Base-by-base conservation (phyloP, 2,888 invertebrate genomes). In the Tiliacea citrago region DNA sequence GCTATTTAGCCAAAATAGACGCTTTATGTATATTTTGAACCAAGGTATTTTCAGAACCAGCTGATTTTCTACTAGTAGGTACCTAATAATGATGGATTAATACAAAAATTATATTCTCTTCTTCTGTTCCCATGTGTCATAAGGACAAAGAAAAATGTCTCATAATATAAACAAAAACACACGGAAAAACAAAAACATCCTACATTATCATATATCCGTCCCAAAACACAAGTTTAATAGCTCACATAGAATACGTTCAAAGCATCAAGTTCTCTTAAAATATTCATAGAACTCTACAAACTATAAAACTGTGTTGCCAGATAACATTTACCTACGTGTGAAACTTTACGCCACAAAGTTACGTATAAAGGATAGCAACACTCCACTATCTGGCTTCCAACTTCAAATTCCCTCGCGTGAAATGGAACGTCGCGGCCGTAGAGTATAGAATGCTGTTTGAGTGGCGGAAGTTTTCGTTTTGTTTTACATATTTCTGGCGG, bases 301-400 rank as follows among this genome's bases (percentile, higher is more conserved):
- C 62, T 76, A 77, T 72, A 84, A 82, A 82, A 82, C 82, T 72
- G 60, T 68, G 65, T 58, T 67, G 57, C 65, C 55, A 75, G 82
- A 82, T 84, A 82, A 73, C 77, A 84, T 82, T 72, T 73, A 82
- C 53, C 57, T n/a, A 49, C 53, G 78, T 61, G 85, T 58, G 82
- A 85, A 83, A 83, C 78, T 74, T 51, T 73, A 62, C 58, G 49
- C 83, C 24, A 29, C 63, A 74, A 84, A 88, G 79, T 86, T 83
- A 74, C 68, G 68, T 86, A 84, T 77, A 88, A 82, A 82, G 80
- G 86, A 88, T 77, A 58, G 79, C 68, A 74, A 75, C 75, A 84
- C 74, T 82, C 63, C 65, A 68, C 75, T 84, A 88, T 86, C 88
- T 78, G 70, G 53, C 53, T 80, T 71, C 76, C 66, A 84, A 88